Evolutionary conservation across 2,888 invertebrate genomes (phyloP).

Genomic region (Emmelina monodactyla): DNA sequence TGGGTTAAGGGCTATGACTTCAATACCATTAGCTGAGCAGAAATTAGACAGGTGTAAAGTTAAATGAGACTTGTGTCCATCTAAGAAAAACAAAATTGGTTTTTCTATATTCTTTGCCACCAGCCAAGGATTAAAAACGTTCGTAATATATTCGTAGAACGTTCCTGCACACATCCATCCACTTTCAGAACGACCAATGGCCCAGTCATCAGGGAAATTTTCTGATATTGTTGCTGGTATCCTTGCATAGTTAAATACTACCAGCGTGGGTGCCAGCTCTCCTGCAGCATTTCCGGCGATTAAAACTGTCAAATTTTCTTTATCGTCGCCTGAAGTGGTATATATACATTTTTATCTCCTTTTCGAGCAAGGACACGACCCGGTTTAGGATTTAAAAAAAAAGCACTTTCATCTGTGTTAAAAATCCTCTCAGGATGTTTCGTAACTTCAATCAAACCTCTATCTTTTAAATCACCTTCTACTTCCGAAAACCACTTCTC

Average conservation of each 20-base stretch:
- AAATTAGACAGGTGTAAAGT: slow-evolving; percentile 19
- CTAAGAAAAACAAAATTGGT: slow-evolving; percentile 19
- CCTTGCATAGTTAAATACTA: slow-evolving; percentile 12
- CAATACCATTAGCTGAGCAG: slow-evolving; percentile 18
- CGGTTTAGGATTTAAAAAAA: slow-evolving; percentile 27
- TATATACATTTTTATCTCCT: slow-evolving; percentile 23
- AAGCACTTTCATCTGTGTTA: slow-evolving; percentile 27
- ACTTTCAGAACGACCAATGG: slow-evolving; percentile 18
- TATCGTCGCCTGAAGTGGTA: slow-evolving; percentile 18
- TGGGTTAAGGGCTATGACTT: slow-evolving; percentile 17
- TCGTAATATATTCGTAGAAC: slow-evolving; percentile 28
- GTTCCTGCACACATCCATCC: slow-evolving; percentile 27
- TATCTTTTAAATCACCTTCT: slow-evolving; percentile 14
- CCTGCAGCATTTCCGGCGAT: slow-evolving; percentile 19
- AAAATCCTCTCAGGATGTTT: slow-evolving; percentile 16
- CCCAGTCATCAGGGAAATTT: slow-evolving; percentile 17
- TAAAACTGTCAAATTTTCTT: slow-evolving; percentile 19
- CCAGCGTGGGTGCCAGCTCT: slow-evolving; percentile 17
- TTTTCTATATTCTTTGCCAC: slow-evolving; percentile 17
- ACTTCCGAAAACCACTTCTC: slow-evolving; percentile 20
- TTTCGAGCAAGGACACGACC: slow-evolving; percentile 24
- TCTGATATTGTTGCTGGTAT: too few relatives aligned
- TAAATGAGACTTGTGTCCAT: slow-evolving; percentile 20
- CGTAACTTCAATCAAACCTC: slow-evolving; percentile 11
- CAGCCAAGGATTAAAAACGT: slow-evolving; percentile 25